Evolutionary conservation across 2,888 invertebrate genomes (phyloP), one percentile per base, ranked within the genome.

Genomic region (Cantharis rufa): DNA sequence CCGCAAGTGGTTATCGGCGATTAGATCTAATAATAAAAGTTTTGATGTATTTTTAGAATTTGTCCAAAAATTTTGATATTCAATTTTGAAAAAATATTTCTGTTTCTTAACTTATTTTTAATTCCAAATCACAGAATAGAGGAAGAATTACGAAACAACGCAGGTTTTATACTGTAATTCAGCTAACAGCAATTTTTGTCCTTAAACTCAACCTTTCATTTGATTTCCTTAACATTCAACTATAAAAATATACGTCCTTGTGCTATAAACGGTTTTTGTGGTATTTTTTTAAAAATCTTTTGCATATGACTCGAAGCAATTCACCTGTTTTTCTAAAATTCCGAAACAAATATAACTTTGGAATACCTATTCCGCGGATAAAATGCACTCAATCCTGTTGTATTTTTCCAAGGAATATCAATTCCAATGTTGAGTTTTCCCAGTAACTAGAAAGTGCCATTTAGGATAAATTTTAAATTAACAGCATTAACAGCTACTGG

Each of bases 181-280:
- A 69, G 69, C 69, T 11, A 28, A 5, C 1, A 27, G 16, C 13
- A 7, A 21, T 48, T 48, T 48, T 48, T 16, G 62, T 21, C 74
- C 74, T 74, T 74, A 74, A 69, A 74, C 74, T 74, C 74, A 64
- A 74, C 74, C 74, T 74, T 74, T 48, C 63, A 21, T 32, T 70
- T 18, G 16, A 70, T 74, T 69, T 74, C 64, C 70, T 74, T 69
- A 74, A 70, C 69, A 74, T 70, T 74, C 63, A 69, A 15, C 9
- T 15, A 2, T 32, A n/a, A 15, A 63, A 15, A n/a, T 62, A 18
- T 4, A 10, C 21, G 74, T 32, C 74, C 74, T 70, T 70, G 74
- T 32, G n/a, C 64, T 66, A 66, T n/a, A 66, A 66, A 66, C n/a
- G 15, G 18, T 66, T 66, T 66, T 66, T 66, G 64, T 66, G 18